phyloP scores from a whole-genome alignment of 2,888 invertebrate genomes.

The Drosophila mulleri region DNA sequence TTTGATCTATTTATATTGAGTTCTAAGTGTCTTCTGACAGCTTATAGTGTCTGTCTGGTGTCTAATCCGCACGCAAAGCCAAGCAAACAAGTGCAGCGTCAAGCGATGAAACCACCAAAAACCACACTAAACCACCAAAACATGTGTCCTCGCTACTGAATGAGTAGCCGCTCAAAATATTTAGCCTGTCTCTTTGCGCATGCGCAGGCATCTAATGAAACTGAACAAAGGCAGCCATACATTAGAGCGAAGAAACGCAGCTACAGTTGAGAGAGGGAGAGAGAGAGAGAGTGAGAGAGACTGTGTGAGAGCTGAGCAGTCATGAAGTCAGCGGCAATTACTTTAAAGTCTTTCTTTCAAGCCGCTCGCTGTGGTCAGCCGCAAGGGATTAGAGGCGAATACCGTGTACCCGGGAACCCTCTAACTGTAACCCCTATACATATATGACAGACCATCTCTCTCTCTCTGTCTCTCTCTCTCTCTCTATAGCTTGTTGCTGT shows the following conservation, averaged over 20 bases:
- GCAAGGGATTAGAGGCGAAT: conserved; percentile 53
- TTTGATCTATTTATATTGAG: conserved; percentile 28
- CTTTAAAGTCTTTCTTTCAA: conserved; percentile 54
- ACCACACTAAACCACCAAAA: conserved; percentile 21
- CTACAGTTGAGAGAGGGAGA: conserved; percentile 26
- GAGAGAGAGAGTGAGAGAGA: conserved; percentile 4
- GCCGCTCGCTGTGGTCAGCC: conserved; percentile 60
- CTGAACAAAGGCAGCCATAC: conserved; percentile 26
- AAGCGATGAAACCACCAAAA: conserved; percentile 11
- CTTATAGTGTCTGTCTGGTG: conserved; percentile 13
- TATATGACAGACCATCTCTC: not conserved
- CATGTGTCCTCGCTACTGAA: conserved; percentile 35
- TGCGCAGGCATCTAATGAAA: conserved; percentile 51
- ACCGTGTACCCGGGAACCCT: conserved; percentile 8
- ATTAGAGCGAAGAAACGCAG: conserved; percentile 7
- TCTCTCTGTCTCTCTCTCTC: not conserved
- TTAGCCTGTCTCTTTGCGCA: conserved; percentile 6
- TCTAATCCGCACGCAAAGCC: conserved; percentile 29
- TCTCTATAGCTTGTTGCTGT: not conserved
- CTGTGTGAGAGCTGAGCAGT: conserved; percentile 47
- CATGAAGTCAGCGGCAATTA: conserved; percentile 79
- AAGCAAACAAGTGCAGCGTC: conserved; percentile 29
- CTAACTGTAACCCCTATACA: conserved; percentile 11
- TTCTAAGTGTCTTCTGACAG: conserved; percentile 2
- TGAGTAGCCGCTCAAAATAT: conserved; percentile 23